Conservation (phyloP, 2,113 vertebrate species). For the Todiramphus chloris region DNA sequence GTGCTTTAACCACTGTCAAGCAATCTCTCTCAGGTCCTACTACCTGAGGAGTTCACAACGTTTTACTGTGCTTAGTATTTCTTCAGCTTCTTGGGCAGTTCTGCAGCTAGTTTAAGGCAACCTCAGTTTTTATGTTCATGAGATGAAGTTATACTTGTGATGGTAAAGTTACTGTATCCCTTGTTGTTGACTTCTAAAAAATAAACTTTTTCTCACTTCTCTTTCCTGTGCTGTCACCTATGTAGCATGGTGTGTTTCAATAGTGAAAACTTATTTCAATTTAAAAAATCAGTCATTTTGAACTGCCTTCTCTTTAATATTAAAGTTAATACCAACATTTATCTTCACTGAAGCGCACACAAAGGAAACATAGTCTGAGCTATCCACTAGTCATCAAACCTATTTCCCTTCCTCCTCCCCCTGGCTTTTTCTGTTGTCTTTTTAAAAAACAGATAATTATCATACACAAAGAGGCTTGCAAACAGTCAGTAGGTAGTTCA, state of each 20-base stretch:
- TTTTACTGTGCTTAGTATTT: background rate
- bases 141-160: background rate
- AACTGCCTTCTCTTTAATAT: background rate
- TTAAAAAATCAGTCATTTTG: background rate
- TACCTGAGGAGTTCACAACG: background rate
- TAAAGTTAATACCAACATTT: background rate
- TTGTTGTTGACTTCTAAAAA: background rate
- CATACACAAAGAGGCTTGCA: slow-evolving; percentile 35
- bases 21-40: background rate
- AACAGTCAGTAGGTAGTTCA: background rate
- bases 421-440: background rate
- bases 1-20: background rate
- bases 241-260: background rate
- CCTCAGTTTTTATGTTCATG: background rate
- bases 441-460: slow-evolving; percentile 9
- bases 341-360: background rate
- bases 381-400: background rate
- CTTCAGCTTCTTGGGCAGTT: background rate
- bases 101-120: background rate
- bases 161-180: background rate
- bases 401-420: background rate
- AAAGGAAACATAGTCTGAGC: background rate
- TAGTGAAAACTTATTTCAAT: background rate
- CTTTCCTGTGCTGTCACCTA: background rate
- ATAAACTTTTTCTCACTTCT: background rate